phyloP scores from a whole-genome alignment of 2,113 vertebrate species.

The Galemys pyrenaicus region DNA sequence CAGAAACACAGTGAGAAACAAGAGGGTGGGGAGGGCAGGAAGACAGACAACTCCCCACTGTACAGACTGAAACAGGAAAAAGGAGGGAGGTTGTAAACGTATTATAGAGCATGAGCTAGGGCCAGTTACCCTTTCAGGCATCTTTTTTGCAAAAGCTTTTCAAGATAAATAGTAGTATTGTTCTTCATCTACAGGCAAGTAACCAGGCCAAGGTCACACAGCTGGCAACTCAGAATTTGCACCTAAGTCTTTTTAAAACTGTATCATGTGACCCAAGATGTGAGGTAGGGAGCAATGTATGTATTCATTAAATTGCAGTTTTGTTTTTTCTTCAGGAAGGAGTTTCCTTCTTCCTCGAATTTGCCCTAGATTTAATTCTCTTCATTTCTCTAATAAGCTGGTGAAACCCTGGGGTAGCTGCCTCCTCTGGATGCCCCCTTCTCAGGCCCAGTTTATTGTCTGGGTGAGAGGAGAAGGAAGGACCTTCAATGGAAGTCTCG shows the following conservation, averaged over 20 bases:
- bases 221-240: neutral
- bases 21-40: neutral
- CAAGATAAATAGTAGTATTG: neutral
- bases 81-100: neutral
- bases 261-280: neutral
- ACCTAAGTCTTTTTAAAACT: neutral
- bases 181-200: neutral
- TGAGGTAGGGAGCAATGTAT: accelerated
- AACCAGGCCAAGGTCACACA: neutral
- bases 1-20: neutral
- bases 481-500: neutral
- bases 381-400: neutral
- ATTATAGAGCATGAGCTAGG: too few relatives aligned
- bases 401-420: neutral
- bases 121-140: neutral
- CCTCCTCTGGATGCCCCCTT: neutral
- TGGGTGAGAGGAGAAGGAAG: neutral
- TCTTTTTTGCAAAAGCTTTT: neutral
- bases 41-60: neutral
- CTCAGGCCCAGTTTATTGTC: neutral
- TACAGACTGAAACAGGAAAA: neutral
- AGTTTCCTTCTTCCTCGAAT: neutral
- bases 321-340: neutral
- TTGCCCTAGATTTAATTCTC: neutral
- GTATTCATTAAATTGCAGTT: neutral